Evolutionary conservation across 2,113 vertebrate species (phyloP).

Genomic region (Dendrocopos noguchii): DNA sequence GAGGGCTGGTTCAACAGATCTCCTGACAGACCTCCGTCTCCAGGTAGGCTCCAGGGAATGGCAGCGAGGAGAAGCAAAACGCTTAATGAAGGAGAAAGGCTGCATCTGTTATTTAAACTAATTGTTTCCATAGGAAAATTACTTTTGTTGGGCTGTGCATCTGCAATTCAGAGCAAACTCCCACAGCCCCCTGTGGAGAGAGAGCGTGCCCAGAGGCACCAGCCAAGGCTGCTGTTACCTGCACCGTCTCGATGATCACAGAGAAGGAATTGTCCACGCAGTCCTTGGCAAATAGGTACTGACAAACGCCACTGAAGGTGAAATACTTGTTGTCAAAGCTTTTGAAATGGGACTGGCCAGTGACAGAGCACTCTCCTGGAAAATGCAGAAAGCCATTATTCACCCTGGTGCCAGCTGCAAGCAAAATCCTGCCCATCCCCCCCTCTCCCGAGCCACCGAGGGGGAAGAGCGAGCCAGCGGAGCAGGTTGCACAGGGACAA

Average conservation of each 20-base stretch:
- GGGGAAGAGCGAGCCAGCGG: not conserved
- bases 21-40: fast-evolving
- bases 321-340: conserved; percentile 95
- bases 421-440: not conserved
- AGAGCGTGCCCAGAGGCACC: fast-evolving
- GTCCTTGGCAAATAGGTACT: conserved; percentile 90
- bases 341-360: conserved; percentile 96
- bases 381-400: not conserved
- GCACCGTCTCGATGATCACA: conserved; percentile 88
- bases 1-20: not conserved
- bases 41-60: not conserved
- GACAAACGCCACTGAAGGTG: conserved; percentile 92
- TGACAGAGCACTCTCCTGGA: conserved; percentile 91
- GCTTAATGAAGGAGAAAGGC: conserved; percentile 4
- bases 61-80: not conserved
- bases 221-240: conserved; percentile 77
- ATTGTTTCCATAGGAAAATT: conserved; percentile 39
- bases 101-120: conserved; percentile 46
- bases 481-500: not conserved
- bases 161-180: not conserved
- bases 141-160: not conserved
- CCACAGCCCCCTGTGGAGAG: not conserved
- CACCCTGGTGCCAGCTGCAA: fast-evolving
- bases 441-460: not conserved
- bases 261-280: conserved; percentile 85